Evolutionary conservation across 2,888 invertebrate genomes (phyloP).

Genomic region (Phalangium opilio): DNA sequence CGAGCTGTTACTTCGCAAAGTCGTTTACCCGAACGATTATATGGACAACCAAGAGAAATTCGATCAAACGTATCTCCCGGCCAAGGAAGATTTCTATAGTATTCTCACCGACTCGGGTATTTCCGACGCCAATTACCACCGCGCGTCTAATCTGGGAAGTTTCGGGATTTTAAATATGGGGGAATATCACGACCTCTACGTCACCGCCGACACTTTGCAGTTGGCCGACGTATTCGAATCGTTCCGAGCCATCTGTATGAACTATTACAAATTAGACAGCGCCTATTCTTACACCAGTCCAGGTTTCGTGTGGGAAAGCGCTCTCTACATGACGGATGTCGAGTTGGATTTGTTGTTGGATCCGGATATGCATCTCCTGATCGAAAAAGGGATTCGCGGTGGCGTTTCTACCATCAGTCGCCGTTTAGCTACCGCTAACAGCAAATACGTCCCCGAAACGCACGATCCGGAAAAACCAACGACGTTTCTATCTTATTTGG

Average conservation of each 20-base stretch:
- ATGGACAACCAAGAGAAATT: constrained; percentile 21
- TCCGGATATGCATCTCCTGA: constrained; percentile 17
- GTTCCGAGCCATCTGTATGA: constrained; percentile 21
- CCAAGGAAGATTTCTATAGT: constrained; percentile 16
- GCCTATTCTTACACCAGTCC: constrained; percentile 18
- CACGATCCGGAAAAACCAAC: too few species aligned
- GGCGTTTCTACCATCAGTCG: constrained; percentile 6
- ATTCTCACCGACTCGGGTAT: constrained; percentile 6
- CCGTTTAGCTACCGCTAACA: too few species aligned
- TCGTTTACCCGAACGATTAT: constrained; percentile 26
- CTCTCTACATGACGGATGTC: constrained; percentile 16
- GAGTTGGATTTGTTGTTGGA: constrained; percentile 20
- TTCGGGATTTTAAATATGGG: constrained; percentile 14
- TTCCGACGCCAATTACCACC: too few species aligned
- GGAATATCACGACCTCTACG: constrained; percentile 22
- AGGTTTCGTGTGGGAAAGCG: constrained; percentile 12
- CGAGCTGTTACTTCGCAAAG: constrained; percentile 18
- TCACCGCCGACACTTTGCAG: constrained; percentile 16
- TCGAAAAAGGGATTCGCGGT: constrained; percentile 9
- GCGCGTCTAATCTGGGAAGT: too few species aligned
- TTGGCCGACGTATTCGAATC: constrained; percentile 23
- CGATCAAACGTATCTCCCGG: constrained; percentile 21
- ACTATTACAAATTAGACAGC: constrained; percentile 21
- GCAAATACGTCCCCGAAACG: too few species aligned
- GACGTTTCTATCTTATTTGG: too few species aligned